Base-by-base conservation (phyloP, 2,797 vertebrate species). In the Syncerus caffer region DNA sequence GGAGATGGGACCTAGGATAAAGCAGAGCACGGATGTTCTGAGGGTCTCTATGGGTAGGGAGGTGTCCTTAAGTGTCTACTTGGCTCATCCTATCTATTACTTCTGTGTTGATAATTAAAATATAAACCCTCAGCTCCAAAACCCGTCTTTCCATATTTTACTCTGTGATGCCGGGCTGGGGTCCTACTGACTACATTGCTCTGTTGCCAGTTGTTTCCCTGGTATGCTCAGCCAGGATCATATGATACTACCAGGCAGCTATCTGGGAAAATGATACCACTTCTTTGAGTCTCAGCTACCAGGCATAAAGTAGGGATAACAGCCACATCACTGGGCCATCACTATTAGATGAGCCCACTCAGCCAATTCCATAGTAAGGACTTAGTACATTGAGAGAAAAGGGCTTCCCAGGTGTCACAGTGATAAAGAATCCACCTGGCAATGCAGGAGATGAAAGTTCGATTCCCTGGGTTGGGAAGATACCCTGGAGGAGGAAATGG, bases 221-320 rank as follows among this genome's bases (percentile, higher is more conserved):
- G 6, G 38, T 67, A 47, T 13, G 23, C 21, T 88, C 27, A 93
- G 42, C 31, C 42, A 15, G 17, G 1, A 50, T 31, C 0, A 2
- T 4, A 6, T 67, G 7, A 14, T 53, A 17, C n/a, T 62, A 10
- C 17, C n/a, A 38, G 47, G 6, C 42, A 78, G 45, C n/a, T 62
- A 25, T 89, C 23, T 14, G 10, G 47, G 84, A 12, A 96, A 78
- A n/a, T 53, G 9, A 23, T 12, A n/a, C 34, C 45, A 51, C 19
- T 88, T 90, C 34, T 80, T 45, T 78, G 89, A 79, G 62, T 85
- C n/a, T 74, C 31, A 34, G 45, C 23, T 89, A 47, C 50, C 64
- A 83, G 74, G 67, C 71, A 15, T 27, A 47, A 78, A 57, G 10
- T 51, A 42, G 19, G 6, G 51, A 11, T 50, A 62, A 47, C 13